Percentiles rank a stretch among this genome's conserved stretches.
Conservation (phyloP, 2,888 invertebrate genomes). For the Metacarcinus magister region DNA sequence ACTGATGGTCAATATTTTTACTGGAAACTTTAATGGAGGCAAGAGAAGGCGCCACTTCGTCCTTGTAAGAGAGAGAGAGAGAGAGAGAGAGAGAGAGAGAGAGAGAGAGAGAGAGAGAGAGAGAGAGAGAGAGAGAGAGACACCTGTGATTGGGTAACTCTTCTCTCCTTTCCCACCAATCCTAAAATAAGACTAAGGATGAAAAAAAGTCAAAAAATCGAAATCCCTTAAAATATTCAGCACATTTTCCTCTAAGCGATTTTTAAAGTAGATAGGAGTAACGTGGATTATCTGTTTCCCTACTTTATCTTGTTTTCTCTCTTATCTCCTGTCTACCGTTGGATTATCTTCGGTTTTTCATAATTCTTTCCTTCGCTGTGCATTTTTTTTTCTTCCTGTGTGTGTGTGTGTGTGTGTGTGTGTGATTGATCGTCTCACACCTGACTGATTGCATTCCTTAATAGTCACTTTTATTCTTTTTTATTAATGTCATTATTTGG, state of each 20-base stretch:
- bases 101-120: slow-evolving; percentile 56
- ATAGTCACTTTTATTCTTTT: not conserved
- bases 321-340: not conserved
- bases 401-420: no score
- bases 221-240: no score
- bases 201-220: no score
- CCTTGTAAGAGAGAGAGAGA: not conserved
- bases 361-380: not conserved
- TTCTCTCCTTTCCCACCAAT: not conserved
- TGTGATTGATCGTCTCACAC: no score
- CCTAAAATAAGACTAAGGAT: no score
- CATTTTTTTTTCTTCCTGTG: not conserved
- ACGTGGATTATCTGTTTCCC: no score
- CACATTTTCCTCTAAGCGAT: no score
- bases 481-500: no score
- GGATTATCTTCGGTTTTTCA: not conserved
- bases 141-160: no score
- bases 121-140: slow-evolving; percentile 1
- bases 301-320: not conserved
- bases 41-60: not conserved
- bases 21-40: not conserved
- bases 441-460: no score
- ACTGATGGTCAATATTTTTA: not conserved
- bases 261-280: no score
- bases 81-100: slow-evolving; percentile 38